Percentiles rank a stretch among this genome's conserved stretches.
These are phyloP conservation scores for Pocillopora grandis DNA, from an alignment of 92 coral and sea anemone species.

Conservation along the genomic window DNA sequence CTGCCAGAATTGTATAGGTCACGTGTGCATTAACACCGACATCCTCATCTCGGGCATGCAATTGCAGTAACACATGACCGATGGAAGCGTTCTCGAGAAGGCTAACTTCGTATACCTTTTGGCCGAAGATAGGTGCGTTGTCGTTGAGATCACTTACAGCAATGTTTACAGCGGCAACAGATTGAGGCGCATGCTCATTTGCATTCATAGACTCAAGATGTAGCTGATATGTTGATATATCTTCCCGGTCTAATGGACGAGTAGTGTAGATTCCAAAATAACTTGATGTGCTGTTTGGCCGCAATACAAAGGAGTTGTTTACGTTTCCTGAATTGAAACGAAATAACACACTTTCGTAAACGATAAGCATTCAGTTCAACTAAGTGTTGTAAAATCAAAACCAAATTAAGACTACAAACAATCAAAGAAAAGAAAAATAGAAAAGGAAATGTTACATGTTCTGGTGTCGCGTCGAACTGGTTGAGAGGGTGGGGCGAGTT, in stretches of 20 bases:
- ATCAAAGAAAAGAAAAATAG: no score
- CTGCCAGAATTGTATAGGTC: slow-evolving; percentile 44
- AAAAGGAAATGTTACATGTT: no score
- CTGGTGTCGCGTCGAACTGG: no score
- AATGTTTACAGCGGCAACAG: slow-evolving; percentile 46
- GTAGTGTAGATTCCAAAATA: slow-evolving; percentile 40
- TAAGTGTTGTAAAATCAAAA: no score
- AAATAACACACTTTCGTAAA: not conserved
- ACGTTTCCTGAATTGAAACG: slow-evolving; percentile 40
- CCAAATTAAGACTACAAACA: no score
- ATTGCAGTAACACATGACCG: slow-evolving; percentile 39
- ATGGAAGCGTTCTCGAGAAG: slow-evolving; percentile 45
- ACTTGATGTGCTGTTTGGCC: slow-evolving; percentile 42
- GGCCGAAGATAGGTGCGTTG: slow-evolving; percentile 48
- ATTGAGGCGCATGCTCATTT: slow-evolving; percentile 45
- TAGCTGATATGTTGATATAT: slow-evolving; percentile 24
- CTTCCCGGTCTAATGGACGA: slow-evolving; percentile 56
- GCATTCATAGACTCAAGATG: slow-evolving; percentile 32
- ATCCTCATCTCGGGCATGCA: slow-evolving; percentile 47
- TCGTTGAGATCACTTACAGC: slow-evolving; percentile 50
- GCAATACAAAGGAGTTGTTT: slow-evolving; percentile 29
- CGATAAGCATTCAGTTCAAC: no score
- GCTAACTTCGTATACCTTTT: slow-evolving; percentile 31
- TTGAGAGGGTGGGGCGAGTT: no score
- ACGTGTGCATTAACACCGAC: slow-evolving; percentile 36